Evolutionary conservation across 1,140 invertebrate species (phyloP), one percentile per base, ranked within the genome.

Genomic region (Drosophila micromelanica): DNA sequence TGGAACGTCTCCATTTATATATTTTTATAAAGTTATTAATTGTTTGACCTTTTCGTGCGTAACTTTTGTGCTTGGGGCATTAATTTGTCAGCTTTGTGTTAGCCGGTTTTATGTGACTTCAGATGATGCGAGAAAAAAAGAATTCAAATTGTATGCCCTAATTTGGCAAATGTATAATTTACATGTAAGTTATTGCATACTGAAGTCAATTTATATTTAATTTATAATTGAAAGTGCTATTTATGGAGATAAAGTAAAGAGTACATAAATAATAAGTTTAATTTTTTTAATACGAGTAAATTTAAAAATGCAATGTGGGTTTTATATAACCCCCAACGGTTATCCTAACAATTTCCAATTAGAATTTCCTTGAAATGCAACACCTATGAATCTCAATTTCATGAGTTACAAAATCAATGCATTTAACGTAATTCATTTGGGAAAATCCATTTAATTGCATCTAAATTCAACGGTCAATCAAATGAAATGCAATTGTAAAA

Each of bases 401-500:
- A 9, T 35, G 1, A 27, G 27, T 27, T 5, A 6, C 27, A 27
- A 27, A 27, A 6, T 27, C 5, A 27, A 27, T 27, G 27, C 27
- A 6, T 20, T 55, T 40, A 6, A 4, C 15, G 11, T 12, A 49
- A 74, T 69, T 76, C 55, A 68, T 59, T 35, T 35, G 32, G 32
- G 32, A 35, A 35, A 8, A 35, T 7, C 32, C 6, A 35, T 35
- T 80, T 17, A 54, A 73, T 57, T 64, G 45, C 37, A 73, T 46
- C 55, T 15, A 37, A 71, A 76, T 67, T 56, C 38, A 62, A 72
- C 42, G 56, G 12, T 56, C 67, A 80, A 76, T 72, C 78, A 80
- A 73, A 62, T 61, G 51, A 27, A 52, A 61, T 60, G 17, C 12
- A 23, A 42, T 65, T 46, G 57, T 60, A 49, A 64, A 65, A 40